Conservation (phyloP, 1,140 invertebrate genomes). For the Hirudo medicinalis region DNA sequence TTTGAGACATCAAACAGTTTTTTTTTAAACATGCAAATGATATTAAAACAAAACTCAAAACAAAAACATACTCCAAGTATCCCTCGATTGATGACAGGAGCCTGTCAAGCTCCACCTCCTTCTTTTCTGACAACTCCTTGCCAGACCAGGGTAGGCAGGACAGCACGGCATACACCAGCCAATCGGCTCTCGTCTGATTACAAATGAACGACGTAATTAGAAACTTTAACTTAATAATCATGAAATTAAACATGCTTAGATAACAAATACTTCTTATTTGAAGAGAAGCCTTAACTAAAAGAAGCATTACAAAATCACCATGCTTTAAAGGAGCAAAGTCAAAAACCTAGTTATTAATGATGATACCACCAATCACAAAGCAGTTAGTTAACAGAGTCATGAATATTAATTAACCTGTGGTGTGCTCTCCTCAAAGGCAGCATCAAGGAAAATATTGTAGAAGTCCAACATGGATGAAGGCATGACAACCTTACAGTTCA, state of each 20-base stretch:
- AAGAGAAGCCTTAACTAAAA: no score
- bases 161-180: constrained; percentile 89
- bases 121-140: constrained; percentile 87
- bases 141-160: constrained; percentile 90
- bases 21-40: no score
- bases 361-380: no score
- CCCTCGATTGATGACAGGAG: constrained; percentile 81
- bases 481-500: constrained; percentile 91
- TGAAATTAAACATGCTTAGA: constrained; percentile 1
- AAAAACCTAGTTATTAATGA: no score
- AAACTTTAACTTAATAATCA: neutral
- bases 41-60: constrained; percentile 11
- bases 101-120: constrained; percentile 80
- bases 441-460: constrained; percentile 83
- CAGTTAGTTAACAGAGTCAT: no score
- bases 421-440: constrained; percentile 79
- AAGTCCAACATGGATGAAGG: constrained; percentile 78
- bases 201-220: neutral
- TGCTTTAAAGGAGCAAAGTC: no score
- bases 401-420: constrained; percentile 49
- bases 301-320: no score
- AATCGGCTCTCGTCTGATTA: constrained; percentile 66
- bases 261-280: no score
- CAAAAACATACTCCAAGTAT: constrained; percentile 53
- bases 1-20: no score